Evolutionary conservation across 2,888 invertebrate genomes (phyloP), one percentile per base, ranked within the genome.

Genomic region (Odontothrips loti): DNA sequence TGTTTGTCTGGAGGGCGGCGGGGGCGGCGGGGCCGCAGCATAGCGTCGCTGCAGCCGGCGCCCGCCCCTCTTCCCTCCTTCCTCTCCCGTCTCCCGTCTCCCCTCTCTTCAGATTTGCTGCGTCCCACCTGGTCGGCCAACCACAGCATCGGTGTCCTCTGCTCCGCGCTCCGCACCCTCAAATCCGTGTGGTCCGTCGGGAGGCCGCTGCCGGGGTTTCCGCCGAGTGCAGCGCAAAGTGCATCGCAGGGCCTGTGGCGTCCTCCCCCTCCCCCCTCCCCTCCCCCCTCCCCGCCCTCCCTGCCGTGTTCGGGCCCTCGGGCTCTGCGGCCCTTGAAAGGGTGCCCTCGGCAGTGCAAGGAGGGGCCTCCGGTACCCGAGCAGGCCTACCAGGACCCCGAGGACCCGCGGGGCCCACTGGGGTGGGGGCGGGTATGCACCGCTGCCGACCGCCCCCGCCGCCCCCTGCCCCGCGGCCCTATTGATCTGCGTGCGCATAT

Each of bases 401-500:
- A 10, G 51, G 51, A 10, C 15, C 15, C 3, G 17, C 58, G 58
- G 58, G 20, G 58, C 27, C 27, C 68, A 0, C 68, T 1, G 63
- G 23, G 11, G 23, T 8, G 68, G 23, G 68, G 23, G 68, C 9
- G 23, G 68, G 68, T 68, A 20, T 20, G 20, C 51, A 68, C 68
- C 23, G 68, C 68, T 23, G 51, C 1, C 51, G 23, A 11, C 23
- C 68, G 17, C 20, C 63, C 63, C 6, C n/a, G n/a, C n/a, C 48
- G 10, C 51, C 20, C n/a, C 63, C 63, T 63, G 20, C 63, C 63
- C 23, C 68, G 23, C 68, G n/a, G 68, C 68, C 68, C 68, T 68
- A 68, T 68, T 68, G 68, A 68, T 68, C 68, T 68, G 68, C 68
- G 68, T 68, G 68, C 68, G 68, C 68, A 68, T 68, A 68, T 68